Conservation (phyloP, 2,113 vertebrate genomes). For the Egretta garzetta region DNA sequence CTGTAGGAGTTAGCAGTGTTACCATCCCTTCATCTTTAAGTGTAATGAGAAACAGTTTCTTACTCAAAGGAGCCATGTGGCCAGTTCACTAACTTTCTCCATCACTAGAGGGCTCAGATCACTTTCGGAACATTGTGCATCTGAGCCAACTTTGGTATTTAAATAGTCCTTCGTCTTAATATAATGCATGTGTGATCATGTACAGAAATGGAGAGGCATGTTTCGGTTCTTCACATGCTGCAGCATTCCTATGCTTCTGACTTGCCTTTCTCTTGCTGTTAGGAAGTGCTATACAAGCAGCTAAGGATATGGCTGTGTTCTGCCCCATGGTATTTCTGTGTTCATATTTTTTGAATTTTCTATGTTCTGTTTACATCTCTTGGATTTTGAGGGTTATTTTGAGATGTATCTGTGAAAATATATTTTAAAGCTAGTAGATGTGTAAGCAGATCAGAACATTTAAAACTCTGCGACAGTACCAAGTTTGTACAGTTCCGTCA, state of each 20-base stretch:
- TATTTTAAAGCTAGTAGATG: neutral
- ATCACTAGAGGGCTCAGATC: constrained; percentile 49
- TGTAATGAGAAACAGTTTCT: neutral
- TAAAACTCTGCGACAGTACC: neutral
- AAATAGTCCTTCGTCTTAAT: neutral
- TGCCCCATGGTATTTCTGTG: neutral
- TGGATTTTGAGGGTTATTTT: neutral
- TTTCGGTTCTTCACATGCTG: neutral
- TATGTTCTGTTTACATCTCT: neutral
- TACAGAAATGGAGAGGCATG: neutral
- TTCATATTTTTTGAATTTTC: neutral
- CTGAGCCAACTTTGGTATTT: neutral
- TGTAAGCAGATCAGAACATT: neutral
- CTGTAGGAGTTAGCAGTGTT: neutral
- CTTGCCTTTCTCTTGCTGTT: neutral
- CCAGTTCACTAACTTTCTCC: constrained; percentile 22
- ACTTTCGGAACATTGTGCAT: constrained; percentile 5
- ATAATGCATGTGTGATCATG: neutral
- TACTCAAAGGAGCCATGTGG: neutral
- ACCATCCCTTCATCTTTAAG: neutral
- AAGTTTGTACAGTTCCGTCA: neutral
- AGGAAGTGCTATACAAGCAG: neutral
- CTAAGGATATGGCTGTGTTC: neutral
- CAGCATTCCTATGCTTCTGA: fast-evolving
- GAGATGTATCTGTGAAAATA: neutral